Conservation (phyloP, 2,888 invertebrate genomes). For the Cheilosia grossa region DNA sequence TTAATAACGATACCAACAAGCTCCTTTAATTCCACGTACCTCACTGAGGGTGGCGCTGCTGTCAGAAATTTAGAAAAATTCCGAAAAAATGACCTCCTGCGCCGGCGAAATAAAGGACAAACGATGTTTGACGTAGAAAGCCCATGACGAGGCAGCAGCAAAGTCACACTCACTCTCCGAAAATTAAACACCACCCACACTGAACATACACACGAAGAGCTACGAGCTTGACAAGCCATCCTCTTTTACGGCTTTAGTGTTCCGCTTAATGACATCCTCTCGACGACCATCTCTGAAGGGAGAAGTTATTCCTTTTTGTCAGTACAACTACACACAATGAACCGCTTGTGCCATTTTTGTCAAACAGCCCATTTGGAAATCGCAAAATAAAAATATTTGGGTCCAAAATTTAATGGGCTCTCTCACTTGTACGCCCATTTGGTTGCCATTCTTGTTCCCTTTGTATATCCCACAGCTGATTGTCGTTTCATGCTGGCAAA, state of each 20-base stretch:
- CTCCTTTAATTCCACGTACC: too few species aligned
- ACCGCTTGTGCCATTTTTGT: constrained; percentile 58
- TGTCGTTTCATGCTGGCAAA: constrained; percentile 50
- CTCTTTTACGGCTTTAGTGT: constrained; percentile 59
- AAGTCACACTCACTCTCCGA: not conserved
- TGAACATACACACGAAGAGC: constrained; percentile 8
- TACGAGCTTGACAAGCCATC: constrained; percentile 34
- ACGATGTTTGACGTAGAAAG: constrained; percentile 23
- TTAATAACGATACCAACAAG: too few species aligned
- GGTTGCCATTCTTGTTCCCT: constrained; percentile 27
- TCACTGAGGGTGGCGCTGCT: too few species aligned
- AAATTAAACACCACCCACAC: constrained; percentile 7
- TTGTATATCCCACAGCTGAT: constrained; percentile 56
- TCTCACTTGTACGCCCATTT: constrained; percentile 49
- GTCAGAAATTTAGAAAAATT: too few species aligned
- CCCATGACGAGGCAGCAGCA: not conserved
- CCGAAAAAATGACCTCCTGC: too few species aligned
- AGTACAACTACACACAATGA: constrained; percentile 62
- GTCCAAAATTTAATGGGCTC: constrained; percentile 69
- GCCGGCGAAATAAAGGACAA: constrained; percentile 11
- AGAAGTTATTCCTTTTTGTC: constrained; percentile 67
- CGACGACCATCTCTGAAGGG: constrained; percentile 24
- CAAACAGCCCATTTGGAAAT: constrained; percentile 72
- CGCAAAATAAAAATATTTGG: constrained; percentile 66
- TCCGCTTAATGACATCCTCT: constrained; percentile 56